Base-by-base conservation (phyloP, 2,888 invertebrate genomes). In the Acrobasis suavella region DNA sequence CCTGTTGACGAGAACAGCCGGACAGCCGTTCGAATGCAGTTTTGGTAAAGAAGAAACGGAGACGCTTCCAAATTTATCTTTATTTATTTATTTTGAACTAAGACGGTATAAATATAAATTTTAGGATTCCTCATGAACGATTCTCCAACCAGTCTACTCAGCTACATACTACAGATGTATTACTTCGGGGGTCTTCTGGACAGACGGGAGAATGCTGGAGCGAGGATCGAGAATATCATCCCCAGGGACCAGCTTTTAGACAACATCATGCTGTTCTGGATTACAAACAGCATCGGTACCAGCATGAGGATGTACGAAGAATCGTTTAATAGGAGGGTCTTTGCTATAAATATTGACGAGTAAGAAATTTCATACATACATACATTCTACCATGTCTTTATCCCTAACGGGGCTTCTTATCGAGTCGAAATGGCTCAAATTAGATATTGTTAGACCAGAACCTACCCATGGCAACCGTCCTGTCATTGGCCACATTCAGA, bases 101-200 rank as follows among this genome's bases (percentile, higher is more conserved):
- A n/a, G n/a, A n/a, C n/a, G n/a, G n/a, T n/a, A n/a, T n/a, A n/a
- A n/a, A n/a, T n/a, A n/a, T 22, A 2, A 22, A 22, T 63, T 65
- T 2, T 69, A 88, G 88, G 88, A 50, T 78, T 85, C 0, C 72
- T 75, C 0, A 81, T 98, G 46, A 88, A 93, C 17, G 96, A 97
- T 71, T 96, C 96, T 0, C 98, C 98, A 0, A 91, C 94, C 5
- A 97, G 97, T 16, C 88, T 98, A 46, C 96, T 97, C 0, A 96
- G 96, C 0, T 98, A 97, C 72, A 95, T 97, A 63, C 80, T 98
- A 61, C 97, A 98, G 81, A 98, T 97, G 82, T 97, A 97, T 86
- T 95, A 93, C 84, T 32, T 87, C 0, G 96, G 97, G 71, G 97
- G 96, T 12, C 96, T 96, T 2, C 84, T 97, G 0, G 60, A 60